Base-by-base conservation (phyloP, 2,113 vertebrate species). In the Xerus inauris region DNA sequence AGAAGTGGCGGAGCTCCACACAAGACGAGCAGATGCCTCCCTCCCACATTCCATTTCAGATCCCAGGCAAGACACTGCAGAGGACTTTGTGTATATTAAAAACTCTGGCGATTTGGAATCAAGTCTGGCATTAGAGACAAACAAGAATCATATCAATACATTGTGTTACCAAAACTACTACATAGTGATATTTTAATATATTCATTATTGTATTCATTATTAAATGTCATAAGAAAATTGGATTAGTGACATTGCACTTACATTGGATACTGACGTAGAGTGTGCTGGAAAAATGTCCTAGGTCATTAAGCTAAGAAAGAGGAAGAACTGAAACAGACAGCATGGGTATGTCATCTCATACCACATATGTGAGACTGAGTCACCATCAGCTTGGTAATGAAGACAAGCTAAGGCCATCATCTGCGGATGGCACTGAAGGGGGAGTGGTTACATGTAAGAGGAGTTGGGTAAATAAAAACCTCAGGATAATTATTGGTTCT, bases 301-400 rank as follows among this genome's bases (percentile, higher is more conserved):
- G 2, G 8, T 47, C 38, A 0, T 57, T 35, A 59, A 73, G 0
- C 20, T 38, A 13, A 40, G 7, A 76, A 12, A 20, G 4, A 47
- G 1, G 7, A 59, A 76, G 19, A 64, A 42, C 57, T 20, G 19
- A 59, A 75, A 26, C 40, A 51, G 6, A 26, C 40, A 51, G 6
- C 2, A 5, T 71, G 32, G 10, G 1, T 6, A 2, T 11, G 0
- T 8, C 42, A 4, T 17, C 40, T 4, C 35, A 45, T 10, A 20
- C 47, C 64, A 3, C 10, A 4, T 47, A 1, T 59, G 35, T 32
- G 28, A 45, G 4, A 72, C 19, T 17, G 6, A 65, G 8, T 28
- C 26, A 30, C 3, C 24, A 64, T 40, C n/a, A 17, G 10, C 0
- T 0, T 13, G 42, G 26, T 1, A 38, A 20, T 8, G 12, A 4